These are phyloP conservation scores for Eupithecia inturbata DNA, from an alignment of 2,888 invertebrate species.

Conservation along the genomic window DNA sequence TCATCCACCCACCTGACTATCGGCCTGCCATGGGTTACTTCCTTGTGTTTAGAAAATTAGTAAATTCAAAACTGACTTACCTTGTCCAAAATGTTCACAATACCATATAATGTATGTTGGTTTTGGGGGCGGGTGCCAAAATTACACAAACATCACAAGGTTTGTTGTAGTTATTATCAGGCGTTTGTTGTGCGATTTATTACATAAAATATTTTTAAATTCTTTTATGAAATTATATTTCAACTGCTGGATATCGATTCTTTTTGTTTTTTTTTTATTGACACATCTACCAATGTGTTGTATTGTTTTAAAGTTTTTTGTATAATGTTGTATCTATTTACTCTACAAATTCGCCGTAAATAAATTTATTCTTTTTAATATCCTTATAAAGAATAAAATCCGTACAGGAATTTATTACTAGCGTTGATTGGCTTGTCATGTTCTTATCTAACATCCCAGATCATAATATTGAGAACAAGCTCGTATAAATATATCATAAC, in stretches of 20 bases:
- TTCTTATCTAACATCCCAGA: slow-evolving; percentile 31
- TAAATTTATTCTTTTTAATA: too few relatives aligned
- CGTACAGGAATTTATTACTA: neutral
- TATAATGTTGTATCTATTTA: neutral
- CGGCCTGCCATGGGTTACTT: neutral
- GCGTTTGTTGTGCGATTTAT: neutral
- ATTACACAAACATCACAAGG: neutral
- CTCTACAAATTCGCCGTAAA: neutral
- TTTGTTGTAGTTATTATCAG: neutral
- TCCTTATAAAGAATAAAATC: neutral
- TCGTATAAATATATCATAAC: slow-evolving; percentile 62
- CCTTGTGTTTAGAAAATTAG: neutral
- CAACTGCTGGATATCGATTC: neutral
- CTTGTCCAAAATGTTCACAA: neutral
- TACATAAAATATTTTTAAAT: neutral
- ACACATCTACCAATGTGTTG: neutral
- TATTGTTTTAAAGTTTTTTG: neutral
- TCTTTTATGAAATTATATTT: neutral
- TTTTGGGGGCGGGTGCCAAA: neutral
- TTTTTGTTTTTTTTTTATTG: too few relatives aligned
- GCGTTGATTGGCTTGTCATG: slow-evolving; percentile 24
- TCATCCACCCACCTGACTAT: slow-evolving; percentile 14
- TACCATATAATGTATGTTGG: neutral
- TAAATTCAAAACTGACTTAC: neutral
- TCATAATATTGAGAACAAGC: slow-evolving; percentile 50